Percentiles rank a stretch among this genome's conserved stretches.
Conservation (phyloP, 2,113 vertebrate genomes). For the Melanostigma gelatinosum region DNA sequence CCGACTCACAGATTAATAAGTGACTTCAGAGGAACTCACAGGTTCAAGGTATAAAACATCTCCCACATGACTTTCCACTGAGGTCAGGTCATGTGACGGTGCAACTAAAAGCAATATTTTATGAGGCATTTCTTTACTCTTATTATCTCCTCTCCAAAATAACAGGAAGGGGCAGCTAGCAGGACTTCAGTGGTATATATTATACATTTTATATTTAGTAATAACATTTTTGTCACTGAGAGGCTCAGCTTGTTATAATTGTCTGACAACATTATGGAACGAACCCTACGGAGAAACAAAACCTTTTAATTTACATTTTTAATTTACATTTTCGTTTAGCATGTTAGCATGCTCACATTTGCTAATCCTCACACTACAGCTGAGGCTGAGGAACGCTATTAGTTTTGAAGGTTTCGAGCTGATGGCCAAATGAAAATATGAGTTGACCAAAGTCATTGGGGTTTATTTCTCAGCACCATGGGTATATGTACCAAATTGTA, state of each 20-base stretch:
- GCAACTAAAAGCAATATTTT: neutral
- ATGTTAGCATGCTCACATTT: neutral
- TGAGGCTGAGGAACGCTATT: neutral
- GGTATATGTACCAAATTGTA: neutral
- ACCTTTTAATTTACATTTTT: too few relatives aligned
- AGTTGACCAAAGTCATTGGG: neutral
- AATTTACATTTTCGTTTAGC: neutral
- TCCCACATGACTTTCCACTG: conserved; percentile 38
- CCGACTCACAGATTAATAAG: conserved; percentile 72
- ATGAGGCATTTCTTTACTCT: neutral
- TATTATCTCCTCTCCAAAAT: neutral
- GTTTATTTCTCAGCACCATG: neutral
- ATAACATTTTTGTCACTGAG: neutral
- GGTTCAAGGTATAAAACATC: conserved; percentile 70
- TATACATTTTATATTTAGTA: neutral
- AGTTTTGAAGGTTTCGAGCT: neutral
- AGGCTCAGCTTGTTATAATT: too few relatives aligned
- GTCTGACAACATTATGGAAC: too few relatives aligned
- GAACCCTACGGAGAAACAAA: too few relatives aligned
- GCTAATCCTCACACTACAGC: neutral
- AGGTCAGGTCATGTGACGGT: conserved; percentile 14
- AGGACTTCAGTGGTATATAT: neutral
- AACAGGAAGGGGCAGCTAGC: neutral
- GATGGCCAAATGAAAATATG: neutral
- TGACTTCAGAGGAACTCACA: conserved; percentile 56